phyloP scores from a whole-genome alignment of 2,797 vertebrate species.

The Chelidonichthys spinosus region DNA sequence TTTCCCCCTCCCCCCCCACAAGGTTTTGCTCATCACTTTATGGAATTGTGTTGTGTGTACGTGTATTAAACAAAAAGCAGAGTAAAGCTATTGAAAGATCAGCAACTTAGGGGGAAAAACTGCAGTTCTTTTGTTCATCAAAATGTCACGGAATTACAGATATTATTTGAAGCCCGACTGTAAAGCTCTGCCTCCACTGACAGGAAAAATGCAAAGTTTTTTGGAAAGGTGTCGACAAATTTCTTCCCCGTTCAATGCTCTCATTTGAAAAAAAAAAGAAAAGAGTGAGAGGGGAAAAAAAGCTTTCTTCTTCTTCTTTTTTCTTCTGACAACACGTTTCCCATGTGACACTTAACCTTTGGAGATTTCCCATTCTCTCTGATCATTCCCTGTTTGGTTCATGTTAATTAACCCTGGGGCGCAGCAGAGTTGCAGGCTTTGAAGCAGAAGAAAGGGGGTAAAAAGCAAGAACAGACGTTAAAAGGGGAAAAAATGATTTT shows the following conservation, averaged over 20 bases:
- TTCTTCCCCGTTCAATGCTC: constrained; percentile 53
- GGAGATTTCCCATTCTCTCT: constrained; percentile 84
- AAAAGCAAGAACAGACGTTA: constrained; percentile 39
- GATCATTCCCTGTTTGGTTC: constrained; percentile 84
- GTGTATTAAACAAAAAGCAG: constrained; percentile 28
- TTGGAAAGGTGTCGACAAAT: constrained; percentile 79
- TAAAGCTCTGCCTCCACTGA: constrained; percentile 66
- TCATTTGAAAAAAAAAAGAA: constrained; percentile 59
- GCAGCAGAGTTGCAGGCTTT: constrained; percentile 76
- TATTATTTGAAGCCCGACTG: constrained; percentile 67
- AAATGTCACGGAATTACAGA: constrained; percentile 69
- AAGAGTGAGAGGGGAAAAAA: background rate
- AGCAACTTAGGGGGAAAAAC: constrained; percentile 52
- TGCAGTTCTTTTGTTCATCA: constrained; percentile 66
- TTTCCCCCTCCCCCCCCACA: background rate
- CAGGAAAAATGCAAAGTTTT: constrained; percentile 79
- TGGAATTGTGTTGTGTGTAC: constrained; percentile 53
- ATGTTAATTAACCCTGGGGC: constrained; percentile 88
- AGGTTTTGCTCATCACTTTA: constrained; percentile 50
- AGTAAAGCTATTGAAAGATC: constrained; percentile 34
- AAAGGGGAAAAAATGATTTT: constrained; percentile 54
- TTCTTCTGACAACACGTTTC: constrained; percentile 84
- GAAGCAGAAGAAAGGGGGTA: constrained; percentile 68
- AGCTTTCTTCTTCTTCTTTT: constrained; percentile 31
- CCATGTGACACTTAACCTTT: constrained; percentile 87